Evolutionary conservation across 2,797 vertebrate genomes (phyloP).

Genomic region (Peromyscus melanophrys): DNA sequence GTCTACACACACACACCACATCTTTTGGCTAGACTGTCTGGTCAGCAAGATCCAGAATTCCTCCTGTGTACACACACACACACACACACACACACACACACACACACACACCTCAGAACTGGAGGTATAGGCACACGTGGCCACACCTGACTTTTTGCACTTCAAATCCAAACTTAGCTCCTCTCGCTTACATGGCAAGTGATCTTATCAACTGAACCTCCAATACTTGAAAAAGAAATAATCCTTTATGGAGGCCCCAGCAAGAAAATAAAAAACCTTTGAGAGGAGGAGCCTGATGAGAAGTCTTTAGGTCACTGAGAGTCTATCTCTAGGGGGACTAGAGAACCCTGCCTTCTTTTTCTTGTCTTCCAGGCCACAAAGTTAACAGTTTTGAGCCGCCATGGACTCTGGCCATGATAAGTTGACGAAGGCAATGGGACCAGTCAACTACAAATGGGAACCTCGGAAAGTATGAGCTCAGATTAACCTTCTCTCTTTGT

Average conservation of each 20-base stretch:
- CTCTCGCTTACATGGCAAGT: too few species aligned
- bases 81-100: neutral
- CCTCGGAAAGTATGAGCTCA: neutral
- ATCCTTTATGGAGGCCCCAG: neutral
- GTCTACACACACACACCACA: neutral
- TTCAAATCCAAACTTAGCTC: neutral
- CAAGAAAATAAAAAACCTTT: neutral
- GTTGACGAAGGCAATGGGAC: too few species aligned
- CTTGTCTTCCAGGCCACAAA: neutral
- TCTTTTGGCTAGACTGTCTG: neutral
- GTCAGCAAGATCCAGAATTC: neutral
- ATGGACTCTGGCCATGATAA: too few species aligned
- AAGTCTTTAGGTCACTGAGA: neutral
- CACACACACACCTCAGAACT: neutral
- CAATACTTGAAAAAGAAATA: conserved; percentile 1
- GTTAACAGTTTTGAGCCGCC: neutral
- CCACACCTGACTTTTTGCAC: neutral
- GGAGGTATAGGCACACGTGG: neutral
- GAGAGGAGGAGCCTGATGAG: neutral
- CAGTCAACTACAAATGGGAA: neutral
- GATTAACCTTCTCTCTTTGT: neutral
- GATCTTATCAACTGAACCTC: neutral
- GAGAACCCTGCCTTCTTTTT: neutral
- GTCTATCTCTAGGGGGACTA: neutral
- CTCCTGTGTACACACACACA: neutral